phyloP scores from a whole-genome alignment of 2,113 vertebrate species.

The Gallinago paraguaiae region DNA sequence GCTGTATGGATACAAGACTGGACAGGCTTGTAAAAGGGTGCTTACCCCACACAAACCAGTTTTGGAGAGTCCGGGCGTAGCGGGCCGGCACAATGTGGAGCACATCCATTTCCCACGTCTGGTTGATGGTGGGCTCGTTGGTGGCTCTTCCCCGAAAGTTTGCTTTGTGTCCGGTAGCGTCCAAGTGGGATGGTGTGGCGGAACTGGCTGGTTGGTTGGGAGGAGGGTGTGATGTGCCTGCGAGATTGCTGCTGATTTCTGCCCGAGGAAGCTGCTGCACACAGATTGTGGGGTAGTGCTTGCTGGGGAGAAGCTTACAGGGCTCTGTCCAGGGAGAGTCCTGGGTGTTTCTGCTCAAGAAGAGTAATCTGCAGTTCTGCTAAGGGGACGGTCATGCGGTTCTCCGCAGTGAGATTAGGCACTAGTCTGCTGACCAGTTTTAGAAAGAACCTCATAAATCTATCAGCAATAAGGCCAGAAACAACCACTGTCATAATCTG shows the following conservation, averaged over 20 bases:
- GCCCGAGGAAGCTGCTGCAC: neutral
- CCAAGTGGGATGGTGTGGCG: fast-evolving
- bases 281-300: fast-evolving
- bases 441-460: neutral
- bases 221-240: neutral
- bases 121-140: neutral
- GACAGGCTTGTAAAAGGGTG: neutral
- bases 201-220: neutral
- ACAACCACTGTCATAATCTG: neutral
- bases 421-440: neutral
- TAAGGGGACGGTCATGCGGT: fast-evolving
- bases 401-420: neutral
- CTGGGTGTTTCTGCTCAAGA: neutral
- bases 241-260: fast-evolving
- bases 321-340: neutral
- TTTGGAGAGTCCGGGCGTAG: neutral
- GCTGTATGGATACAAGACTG: neutral
- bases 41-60: neutral
- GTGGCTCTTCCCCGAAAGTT: neutral
- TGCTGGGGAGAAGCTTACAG: neutral
- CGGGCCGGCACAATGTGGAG: neutral
- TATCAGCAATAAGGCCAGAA: neutral
- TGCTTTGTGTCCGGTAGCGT: neutral
- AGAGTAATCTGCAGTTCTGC: fast-evolving
- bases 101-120: neutral